phyloP scores from a whole-genome alignment of 2,888 invertebrate genomes.

The Scrobipalpa atriplicella region DNA sequence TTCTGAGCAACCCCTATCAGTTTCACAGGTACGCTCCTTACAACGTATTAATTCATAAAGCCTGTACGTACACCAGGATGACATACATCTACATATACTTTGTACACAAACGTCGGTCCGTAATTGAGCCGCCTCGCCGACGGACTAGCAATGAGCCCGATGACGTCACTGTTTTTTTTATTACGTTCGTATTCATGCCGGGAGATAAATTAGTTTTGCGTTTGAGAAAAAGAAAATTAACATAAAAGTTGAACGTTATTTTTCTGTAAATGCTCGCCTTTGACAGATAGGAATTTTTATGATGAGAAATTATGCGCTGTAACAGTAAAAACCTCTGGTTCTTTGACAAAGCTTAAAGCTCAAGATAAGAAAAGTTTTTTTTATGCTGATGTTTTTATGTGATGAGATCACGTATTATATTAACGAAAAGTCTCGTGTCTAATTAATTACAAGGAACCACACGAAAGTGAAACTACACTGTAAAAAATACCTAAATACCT shows the following conservation, averaged over 20 bases:
- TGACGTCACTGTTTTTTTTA: conserved; percentile 17
- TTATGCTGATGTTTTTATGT: too few relatives aligned
- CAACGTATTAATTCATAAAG: background rate
- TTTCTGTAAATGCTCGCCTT: background rate
- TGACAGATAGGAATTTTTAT: background rate
- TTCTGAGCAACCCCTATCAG: too few relatives aligned
- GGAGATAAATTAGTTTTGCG: conserved; percentile 21
- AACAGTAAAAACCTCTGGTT: background rate
- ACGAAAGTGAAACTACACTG: too few relatives aligned
- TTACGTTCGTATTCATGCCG: conserved; percentile 15
- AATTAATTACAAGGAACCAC: too few relatives aligned
- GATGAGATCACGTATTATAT: too few relatives aligned
- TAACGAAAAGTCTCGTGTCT: too few relatives aligned
- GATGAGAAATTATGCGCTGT: background rate
- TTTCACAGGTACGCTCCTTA: too few relatives aligned
- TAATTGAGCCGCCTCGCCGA: conserved; percentile 17
- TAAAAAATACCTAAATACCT: too few relatives aligned
- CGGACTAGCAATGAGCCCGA: conserved; percentile 15
- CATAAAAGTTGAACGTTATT: conserved; percentile 4
- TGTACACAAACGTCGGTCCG: conserved; percentile 5
- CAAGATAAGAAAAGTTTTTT: too few relatives aligned
- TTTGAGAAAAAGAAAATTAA: conserved; percentile 14
- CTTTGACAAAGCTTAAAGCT: too few relatives aligned
- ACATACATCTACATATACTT: conserved; percentile 1
- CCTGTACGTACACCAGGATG: background rate